These are phyloP conservation scores for Ambastaia sidthimunki DNA, from an alignment of 2,797 vertebrate genomes.

Conservation along the genomic window DNA sequence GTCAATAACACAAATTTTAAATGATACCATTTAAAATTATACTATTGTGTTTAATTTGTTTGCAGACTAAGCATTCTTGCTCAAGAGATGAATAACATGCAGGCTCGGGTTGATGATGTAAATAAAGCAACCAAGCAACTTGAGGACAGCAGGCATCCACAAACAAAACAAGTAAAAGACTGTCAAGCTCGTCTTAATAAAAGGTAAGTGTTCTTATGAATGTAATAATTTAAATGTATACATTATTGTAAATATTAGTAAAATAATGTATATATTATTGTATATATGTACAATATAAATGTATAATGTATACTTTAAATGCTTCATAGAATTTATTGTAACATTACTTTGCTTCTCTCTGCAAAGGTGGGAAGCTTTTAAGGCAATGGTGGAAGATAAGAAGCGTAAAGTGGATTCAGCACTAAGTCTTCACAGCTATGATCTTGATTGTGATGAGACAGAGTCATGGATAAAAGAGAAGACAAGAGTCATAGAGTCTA, in stretches of 20 bases:
- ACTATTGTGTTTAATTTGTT: conserved; percentile 41
- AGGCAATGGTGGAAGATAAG: conserved; percentile 83
- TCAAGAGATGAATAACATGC: conserved; percentile 88
- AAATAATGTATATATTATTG: too few relatives aligned
- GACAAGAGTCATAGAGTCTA: conserved; percentile 88
- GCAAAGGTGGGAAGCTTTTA: conserved; percentile 91
- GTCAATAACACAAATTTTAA: background rate
- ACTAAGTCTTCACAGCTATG: conserved; percentile 89
- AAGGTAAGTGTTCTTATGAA: conserved; percentile 74
- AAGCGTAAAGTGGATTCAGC: conserved; percentile 85
- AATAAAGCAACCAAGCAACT: conserved; percentile 88
- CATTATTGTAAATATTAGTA: too few relatives aligned
- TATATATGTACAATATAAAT: too few relatives aligned
- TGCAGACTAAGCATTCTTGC: conserved; percentile 88
- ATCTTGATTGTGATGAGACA: conserved; percentile 92
- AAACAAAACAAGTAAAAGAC: conserved; percentile 86
- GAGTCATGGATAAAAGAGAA: conserved; percentile 90
- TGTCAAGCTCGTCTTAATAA: conserved; percentile 85
- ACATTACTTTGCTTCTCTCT: background rate
- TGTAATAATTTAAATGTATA: too few relatives aligned
- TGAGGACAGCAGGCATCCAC: conserved; percentile 90
- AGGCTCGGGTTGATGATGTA: conserved; percentile 83
- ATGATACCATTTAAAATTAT: conserved; percentile 21
- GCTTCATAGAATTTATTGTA: background rate
- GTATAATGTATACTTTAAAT: background rate